These are phyloP conservation scores for Oscarella lobularis DNA, from an alignment of 37 sponge, comb jelly and placozoan genomes.

Conservation along the genomic window DNA sequence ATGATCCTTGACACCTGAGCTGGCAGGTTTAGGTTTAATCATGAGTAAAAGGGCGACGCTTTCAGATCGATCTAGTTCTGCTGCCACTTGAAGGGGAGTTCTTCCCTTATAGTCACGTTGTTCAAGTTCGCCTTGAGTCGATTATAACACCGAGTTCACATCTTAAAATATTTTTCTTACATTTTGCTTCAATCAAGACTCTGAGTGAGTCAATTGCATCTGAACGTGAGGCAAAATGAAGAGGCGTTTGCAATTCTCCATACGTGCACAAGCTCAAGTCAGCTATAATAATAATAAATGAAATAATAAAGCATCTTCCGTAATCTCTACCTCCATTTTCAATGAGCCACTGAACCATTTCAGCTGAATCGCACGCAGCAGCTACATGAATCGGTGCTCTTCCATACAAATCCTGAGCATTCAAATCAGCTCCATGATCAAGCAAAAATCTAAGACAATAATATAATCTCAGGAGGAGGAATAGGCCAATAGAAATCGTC, in stretches of 20 bases:
- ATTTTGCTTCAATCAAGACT: neutral
- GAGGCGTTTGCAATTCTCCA: neutral
- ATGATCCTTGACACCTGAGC: conserved; percentile 10
- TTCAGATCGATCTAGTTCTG: conserved; percentile 30
- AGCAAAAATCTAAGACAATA: conserved; percentile 5
- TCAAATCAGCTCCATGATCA: conserved; percentile 17
- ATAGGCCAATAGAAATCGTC: neutral
- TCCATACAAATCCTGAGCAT: conserved; percentile 19
- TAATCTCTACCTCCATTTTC: conserved; percentile 12
- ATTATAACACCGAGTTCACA: neutral
- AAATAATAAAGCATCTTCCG: neutral
- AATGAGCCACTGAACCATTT: conserved; percentile 31
- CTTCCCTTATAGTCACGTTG: conserved; percentile 29
- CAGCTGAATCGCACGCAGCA: conserved; percentile 20
- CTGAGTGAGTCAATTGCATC: neutral
- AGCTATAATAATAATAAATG: neutral
- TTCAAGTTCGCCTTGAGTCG: neutral
- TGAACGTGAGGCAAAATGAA: neutral
- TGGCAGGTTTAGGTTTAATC: conserved; percentile 20
- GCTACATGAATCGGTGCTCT: conserved; percentile 49
- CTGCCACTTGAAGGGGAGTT: conserved; percentile 59
- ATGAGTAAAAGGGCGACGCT: conserved; percentile 17
- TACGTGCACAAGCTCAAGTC: conserved; percentile 11
- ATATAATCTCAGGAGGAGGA: neutral
- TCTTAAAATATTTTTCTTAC: neutral